These are phyloP conservation scores for Hymenopus coronatus DNA, from an alignment of 2,888 invertebrate species.

Conservation along the genomic window DNA sequence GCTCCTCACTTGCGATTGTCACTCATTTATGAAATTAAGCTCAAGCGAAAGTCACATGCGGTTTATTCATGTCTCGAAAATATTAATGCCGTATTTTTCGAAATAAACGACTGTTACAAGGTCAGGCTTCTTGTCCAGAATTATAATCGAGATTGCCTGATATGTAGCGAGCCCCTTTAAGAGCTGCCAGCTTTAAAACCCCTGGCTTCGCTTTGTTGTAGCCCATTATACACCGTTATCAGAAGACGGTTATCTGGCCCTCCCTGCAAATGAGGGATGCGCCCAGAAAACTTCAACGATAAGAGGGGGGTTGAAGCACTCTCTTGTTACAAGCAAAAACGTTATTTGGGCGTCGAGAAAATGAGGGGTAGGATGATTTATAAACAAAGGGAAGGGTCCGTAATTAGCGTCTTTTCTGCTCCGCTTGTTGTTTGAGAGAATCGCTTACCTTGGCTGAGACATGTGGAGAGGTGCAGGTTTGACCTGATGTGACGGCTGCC, in stretches of 20 bases:
- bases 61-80: too few relatives aligned
- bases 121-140: too few relatives aligned
- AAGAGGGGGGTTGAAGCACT: background rate
- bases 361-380: background rate
- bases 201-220: too few relatives aligned
- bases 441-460: background rate
- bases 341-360: background rate
- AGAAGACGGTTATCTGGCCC: background rate
- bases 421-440: background rate
- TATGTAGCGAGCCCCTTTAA: too few relatives aligned
- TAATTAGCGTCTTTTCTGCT: background rate
- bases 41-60: too few relatives aligned
- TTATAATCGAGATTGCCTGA: too few relatives aligned
- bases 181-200: background rate
- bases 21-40: too few relatives aligned
- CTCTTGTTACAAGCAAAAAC: background rate
- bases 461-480: too few relatives aligned
- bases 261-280: background rate
- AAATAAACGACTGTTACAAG: too few relatives aligned
- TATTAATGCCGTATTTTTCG: too few relatives aligned
- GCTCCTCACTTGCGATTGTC: too few relatives aligned
- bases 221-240: background rate
- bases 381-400: background rate
- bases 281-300: background rate
- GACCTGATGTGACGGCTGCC: too few relatives aligned